Evolutionary conservation across 2,888 invertebrate species (phyloP).

Genomic region (Acrocera orbiculus): DNA sequence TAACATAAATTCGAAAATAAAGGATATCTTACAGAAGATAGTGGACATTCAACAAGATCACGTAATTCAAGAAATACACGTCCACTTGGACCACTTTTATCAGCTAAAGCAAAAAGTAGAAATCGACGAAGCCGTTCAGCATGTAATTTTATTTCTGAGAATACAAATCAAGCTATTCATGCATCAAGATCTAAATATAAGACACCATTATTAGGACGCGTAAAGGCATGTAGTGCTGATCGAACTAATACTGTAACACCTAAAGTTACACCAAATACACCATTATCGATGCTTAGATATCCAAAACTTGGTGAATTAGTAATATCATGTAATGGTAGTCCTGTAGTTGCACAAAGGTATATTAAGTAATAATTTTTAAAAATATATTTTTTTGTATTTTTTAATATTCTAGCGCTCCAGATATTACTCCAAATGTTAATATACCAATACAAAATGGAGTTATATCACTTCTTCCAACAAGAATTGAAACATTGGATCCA

Average conservation of each 20-base stretch:
- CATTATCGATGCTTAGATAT: constrained; percentile 27
- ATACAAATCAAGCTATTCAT: constrained; percentile 5
- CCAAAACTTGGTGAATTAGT: constrained; percentile 29
- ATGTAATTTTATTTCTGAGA: constrained; percentile 11
- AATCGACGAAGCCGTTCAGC: constrained; percentile 26
- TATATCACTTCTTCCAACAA: constrained; percentile 26
- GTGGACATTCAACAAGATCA: constrained; percentile 13
- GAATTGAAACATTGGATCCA: constrained; percentile 19
- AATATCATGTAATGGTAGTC: constrained; percentile 28
- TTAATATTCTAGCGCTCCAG: constrained; percentile 19
- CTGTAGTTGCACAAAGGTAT: constrained; percentile 28
- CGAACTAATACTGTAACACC: constrained; percentile 18
- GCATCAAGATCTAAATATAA: constrained; percentile 16
- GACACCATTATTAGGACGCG: constrained; percentile 20
- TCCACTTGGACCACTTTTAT: constrained; percentile 21
- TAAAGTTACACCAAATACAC: constrained; percentile 14
- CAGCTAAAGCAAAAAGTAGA: constrained; percentile 24
- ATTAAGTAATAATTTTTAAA: constrained; percentile 9
- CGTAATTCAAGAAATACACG: constrained; percentile 7
- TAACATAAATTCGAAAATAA: constrained; percentile 11
- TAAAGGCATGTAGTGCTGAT: constrained; percentile 28
- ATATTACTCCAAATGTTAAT: constrained; percentile 28
- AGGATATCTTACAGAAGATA: constrained; percentile 33
- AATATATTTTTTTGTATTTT: background rate
- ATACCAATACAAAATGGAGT: constrained; percentile 29